Evolutionary conservation across 1,140 invertebrate species (phyloP).

Genomic region (Zophobas atratus): DNA sequence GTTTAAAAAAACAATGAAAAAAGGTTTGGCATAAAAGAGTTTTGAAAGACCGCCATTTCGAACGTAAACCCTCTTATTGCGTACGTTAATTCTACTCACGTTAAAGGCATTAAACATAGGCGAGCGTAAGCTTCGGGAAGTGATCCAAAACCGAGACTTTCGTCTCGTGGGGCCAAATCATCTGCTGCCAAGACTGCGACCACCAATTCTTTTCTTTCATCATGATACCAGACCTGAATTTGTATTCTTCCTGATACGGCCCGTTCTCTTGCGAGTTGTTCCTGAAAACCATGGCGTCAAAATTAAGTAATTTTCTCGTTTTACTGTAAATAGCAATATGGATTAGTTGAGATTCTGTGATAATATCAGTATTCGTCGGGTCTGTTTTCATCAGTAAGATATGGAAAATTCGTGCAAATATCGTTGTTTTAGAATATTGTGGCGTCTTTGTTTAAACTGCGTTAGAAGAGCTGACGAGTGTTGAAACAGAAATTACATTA

Average conservation of each 20-base stretch:
- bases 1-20: too few species aligned
- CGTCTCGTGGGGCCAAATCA: constrained; percentile 84
- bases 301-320: neutral
- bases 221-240: constrained; percentile 89
- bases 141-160: constrained; percentile 80
- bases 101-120: constrained; percentile 82
- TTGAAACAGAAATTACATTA: constrained; percentile 24
- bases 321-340: neutral
- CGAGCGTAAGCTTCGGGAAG: constrained; percentile 88
- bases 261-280: constrained; percentile 82
- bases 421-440: neutral
- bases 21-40: neutral
- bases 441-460: neutral
- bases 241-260: constrained; percentile 84
- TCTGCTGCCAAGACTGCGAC: constrained; percentile 88
- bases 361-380: neutral
- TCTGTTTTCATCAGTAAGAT: neutral
- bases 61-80: constrained; percentile 7
- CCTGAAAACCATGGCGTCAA: constrained; percentile 69
- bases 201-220: constrained; percentile 84
- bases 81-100: constrained; percentile 73
- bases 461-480: constrained; percentile 13
- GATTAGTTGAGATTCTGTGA: constrained; percentile 1
- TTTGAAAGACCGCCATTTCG: constrained; percentile 10
- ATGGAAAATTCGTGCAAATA: constrained; percentile 10